Base-by-base conservation (phyloP, 2,797 vertebrate genomes). In the Sebastes hopkinsi region DNA sequence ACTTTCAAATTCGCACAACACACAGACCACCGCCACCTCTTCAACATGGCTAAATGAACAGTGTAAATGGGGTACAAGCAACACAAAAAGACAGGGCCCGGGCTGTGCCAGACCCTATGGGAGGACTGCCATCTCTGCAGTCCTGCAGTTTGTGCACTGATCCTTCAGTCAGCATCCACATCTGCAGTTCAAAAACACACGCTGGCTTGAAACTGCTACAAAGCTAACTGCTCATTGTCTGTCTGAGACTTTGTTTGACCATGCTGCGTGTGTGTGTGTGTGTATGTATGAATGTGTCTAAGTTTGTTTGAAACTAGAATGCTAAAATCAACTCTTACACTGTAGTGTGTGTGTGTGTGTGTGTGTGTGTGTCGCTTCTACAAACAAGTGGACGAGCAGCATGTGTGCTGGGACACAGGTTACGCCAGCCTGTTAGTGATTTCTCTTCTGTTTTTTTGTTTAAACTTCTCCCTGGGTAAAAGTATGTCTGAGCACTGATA, bases 161-260 rank as follows among this genome's bases (percentile, higher is more conserved):
- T 92, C 88, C 84, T 90, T 91, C 92, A 90, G 88, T 92, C 89
- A 80, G 90, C 83, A 68, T 84, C 84, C 87, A 88, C 92, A 93
- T 92, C 90, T 90, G 87, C 87, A 85, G 87, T 89, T 90, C 88
- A 93, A 88, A 90, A 87, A 81, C 82, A 89, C 87, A 88, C 62
- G 87, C 82, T 80, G 87, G 83, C 82, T 89, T 88, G 88, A 91
- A 92, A 89, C 79, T 86, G 77, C 78, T 88, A 90, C 94, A 95
- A 94, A 95, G 91, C 86, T 69, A 76, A 88, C 90, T 67, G 83
- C 54, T 91, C 82, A 91, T 91, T 92, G 92, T 92, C 83, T 87
- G 70, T 67, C 64, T 42, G 83, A 77, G 83, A 90, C 90, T 92
- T 86, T 90, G 84, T 88, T 82, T 66, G 87, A 69, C 88, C 88